Percentiles rank a stretch among this genome's conserved stretches.
phyloP scores from a whole-genome alignment of 1,140 invertebrate species.

The Drosophila kohkoa region DNA sequence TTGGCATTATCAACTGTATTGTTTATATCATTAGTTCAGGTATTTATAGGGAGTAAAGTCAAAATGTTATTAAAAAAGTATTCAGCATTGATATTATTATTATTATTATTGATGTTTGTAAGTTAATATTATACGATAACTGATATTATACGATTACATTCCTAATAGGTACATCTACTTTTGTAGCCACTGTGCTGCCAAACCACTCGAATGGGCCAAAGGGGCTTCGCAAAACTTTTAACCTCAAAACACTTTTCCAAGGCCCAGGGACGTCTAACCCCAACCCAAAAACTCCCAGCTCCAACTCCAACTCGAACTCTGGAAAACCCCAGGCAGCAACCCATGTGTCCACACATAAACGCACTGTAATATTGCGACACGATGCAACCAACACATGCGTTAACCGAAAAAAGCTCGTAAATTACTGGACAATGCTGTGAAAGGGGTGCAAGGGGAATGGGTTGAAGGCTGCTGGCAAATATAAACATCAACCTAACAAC shows the following conservation, averaged over 20 bases:
- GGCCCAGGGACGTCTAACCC: slow-evolving; percentile 29
- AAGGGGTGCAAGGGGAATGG: not conserved
- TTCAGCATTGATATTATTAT: not conserved
- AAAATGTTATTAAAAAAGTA: no score
- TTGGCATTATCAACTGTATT: not conserved
- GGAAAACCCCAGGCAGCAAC: not conserved
- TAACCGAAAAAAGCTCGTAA: slow-evolving; percentile 77
- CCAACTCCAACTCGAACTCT: slow-evolving; percentile 1
- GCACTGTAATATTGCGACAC: slow-evolving; percentile 50
- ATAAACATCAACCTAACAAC: slow-evolving; percentile 78
- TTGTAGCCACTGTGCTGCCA: slow-evolving; percentile 19
- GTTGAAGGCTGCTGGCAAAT: slow-evolving; percentile 62
- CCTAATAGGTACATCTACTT: no score
- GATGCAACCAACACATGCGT: slow-evolving; percentile 75
- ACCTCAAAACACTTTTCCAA: slow-evolving; percentile 53
- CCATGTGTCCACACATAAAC: slow-evolving; percentile 49
- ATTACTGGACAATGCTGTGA: slow-evolving; percentile 74
- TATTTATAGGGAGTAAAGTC: no score
- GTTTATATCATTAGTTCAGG: no score
- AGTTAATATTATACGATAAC: no score
- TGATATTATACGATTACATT: no score
- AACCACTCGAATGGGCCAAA: slow-evolving; percentile 4
- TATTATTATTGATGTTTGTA: not conserved
- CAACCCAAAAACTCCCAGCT: slow-evolving; percentile 25
- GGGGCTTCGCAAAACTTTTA: slow-evolving; percentile 43